Evolutionary conservation across 2,797 vertebrate genomes (phyloP).

Genomic region (Sebastes variabilis): DNA sequence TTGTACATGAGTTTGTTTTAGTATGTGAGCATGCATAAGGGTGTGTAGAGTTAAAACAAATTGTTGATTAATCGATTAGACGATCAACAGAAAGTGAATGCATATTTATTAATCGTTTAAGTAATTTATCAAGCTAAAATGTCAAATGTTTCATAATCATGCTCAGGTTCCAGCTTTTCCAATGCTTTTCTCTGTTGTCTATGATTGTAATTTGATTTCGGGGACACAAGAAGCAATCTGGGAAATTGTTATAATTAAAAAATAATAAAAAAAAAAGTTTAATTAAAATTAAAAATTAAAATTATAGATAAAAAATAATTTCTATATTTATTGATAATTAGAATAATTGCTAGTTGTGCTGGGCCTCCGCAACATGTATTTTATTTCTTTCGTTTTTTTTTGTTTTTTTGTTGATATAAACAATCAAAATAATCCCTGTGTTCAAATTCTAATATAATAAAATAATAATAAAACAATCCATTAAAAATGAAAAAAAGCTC

Average conservation of each 20-base stretch:
- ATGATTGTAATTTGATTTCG: background rate
- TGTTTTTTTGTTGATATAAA: background rate
- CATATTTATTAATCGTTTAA: background rate
- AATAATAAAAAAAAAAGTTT: no score
- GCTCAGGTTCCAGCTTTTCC: background rate
- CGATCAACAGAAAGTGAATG: background rate
- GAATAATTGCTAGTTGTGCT: no score
- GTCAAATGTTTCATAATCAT: background rate
- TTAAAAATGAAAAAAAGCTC: background rate
- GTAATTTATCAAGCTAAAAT: background rate
- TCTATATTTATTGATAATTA: background rate
- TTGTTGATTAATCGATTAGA: background rate
- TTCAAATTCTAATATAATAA: background rate
- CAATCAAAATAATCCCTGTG: background rate
- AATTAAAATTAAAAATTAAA: no score
- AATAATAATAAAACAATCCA: background rate
- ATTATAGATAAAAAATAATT: background rate
- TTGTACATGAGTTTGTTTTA: background rate
- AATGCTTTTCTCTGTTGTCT: background rate
- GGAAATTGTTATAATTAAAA: background rate
- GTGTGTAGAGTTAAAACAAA: background rate
- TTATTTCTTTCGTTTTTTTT: background rate
- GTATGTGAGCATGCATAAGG: background rate
- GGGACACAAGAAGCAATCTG: background rate
- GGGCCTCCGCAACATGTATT: background rate